Evolutionary conservation across 1,140 invertebrate species (phyloP), one percentile per base, ranked within the genome.

Genomic region (Brachionus calyciflorus): DNA sequence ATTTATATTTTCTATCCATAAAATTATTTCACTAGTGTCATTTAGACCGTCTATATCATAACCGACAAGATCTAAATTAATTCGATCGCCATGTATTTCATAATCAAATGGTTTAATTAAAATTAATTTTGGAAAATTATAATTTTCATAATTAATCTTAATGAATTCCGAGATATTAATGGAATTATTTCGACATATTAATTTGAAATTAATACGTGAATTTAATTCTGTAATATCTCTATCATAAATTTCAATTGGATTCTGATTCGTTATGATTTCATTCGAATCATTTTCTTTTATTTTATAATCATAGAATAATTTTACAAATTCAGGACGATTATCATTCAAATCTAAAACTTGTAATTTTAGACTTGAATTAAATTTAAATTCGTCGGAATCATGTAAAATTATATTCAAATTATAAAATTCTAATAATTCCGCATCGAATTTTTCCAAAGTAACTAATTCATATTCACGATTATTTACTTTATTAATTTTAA

Each of bases 381-480:
- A 73, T 14, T 65, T 24, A 10, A 65, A 41, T n/a, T 44, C 41
- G 21, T 73, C 19, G 24, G 51, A 30, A 26, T 73, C 69, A 26
- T 37, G 41, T 12, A 73, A 28, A 5, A 73, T 24, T 28, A 73
- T 73, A 24, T 55, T 49, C 10, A 73, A 33, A 17, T 46, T 30
- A 51, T 73, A 73, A 73, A 51, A 33, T 73, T 73, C 46, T 37
- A 73, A 51, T 0, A 51, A 30, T 19, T 73, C 69, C 3, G 69
- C 14, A 41, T 73, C 26, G 33, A 73, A 73, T 10, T 19, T 19
- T 19, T 30, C 33, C 2, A 10, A 51, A 2, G 46, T 46, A 19
- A 73, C 30, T 14, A 73, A 33, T 37, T 73, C 69, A 41, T 30
- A 73, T 51, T 73, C 69, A 51, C 69, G 19, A 41, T 70, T 17